Percentiles rank a stretch among this genome's conserved stretches.
Conservation (phyloP, 2,113 vertebrate genomes). For the Poeciliopsis retropinna region DNA sequence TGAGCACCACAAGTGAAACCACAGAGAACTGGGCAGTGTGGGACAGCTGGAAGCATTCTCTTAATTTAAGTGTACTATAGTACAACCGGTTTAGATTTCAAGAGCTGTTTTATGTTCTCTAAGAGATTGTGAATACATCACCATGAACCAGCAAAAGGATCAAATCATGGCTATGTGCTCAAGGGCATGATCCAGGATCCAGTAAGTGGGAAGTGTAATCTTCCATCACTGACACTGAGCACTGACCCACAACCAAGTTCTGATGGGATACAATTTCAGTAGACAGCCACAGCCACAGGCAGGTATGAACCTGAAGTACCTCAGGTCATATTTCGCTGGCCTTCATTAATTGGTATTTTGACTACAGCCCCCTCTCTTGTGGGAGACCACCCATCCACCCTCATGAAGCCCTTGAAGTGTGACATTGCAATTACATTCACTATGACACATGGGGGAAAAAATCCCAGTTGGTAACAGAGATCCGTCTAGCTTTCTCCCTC, state of each 20-base stretch:
- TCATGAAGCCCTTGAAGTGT: conserved; percentile 79
- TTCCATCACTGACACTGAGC: conserved; percentile 64
- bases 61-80: conserved; percentile 10
- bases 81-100: conserved; percentile 32
- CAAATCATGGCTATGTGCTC: conserved; percentile 60
- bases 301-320: conserved; percentile 63
- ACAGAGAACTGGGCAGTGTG: conserved; percentile 8
- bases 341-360: conserved; percentile 81
- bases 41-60: conserved; percentile 18
- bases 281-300: conserved; percentile 64
- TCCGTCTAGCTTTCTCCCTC: conserved; percentile 48
- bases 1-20: conserved; percentile 24
- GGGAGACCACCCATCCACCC: conserved; percentile 68
- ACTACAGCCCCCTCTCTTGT: conserved; percentile 73
- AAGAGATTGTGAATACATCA: conserved; percentile 53
- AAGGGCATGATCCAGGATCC: conserved; percentile 61
- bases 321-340: conserved; percentile 74
- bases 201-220: conserved; percentile 64
- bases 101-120: conserved; percentile 24
- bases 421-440: conserved; percentile 80
- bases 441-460: conserved; percentile 74
- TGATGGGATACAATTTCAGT: conserved; percentile 78
- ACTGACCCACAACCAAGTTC: conserved; percentile 70
- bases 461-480: conserved; percentile 73
- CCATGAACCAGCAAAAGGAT: conserved; percentile 40